phyloP scores from a whole-genome alignment of 2,888 invertebrate genomes.

The Sinohyriopsis cumingii region DNA sequence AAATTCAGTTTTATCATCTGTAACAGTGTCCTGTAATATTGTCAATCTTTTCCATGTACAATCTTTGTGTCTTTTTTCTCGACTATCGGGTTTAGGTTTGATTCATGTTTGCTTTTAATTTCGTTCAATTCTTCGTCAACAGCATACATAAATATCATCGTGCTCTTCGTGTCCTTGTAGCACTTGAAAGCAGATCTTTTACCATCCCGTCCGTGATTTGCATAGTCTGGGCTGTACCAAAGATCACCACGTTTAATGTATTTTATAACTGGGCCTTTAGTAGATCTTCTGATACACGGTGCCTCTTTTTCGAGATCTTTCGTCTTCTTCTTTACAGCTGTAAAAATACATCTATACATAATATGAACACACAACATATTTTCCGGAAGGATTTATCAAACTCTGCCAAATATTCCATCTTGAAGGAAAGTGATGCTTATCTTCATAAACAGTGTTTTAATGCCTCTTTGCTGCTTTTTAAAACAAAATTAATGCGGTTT shows the following conservation, averaged over 20 bases:
- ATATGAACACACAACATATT: too few species aligned
- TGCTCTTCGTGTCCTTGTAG: slow-evolving; percentile 3
- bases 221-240: slow-evolving; percentile 12
- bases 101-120: slow-evolving; percentile 10
- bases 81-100: neutral
- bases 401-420: too few species aligned
- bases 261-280: neutral
- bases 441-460: too few species aligned
- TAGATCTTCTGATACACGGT: neutral
- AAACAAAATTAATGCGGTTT: too few species aligned
- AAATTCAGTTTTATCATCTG: too few species aligned
- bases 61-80: slow-evolving; percentile 5
- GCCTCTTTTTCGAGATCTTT: slow-evolving; percentile 3
- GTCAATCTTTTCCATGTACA: neutral
- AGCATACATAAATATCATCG: slow-evolving; percentile 2
- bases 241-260: slow-evolving; percentile 10
- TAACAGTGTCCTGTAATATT: too few species aligned
- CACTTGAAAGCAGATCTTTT: slow-evolving; percentile 6
- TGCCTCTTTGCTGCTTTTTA: too few species aligned
- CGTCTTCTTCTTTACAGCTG: slow-evolving; percentile 4
- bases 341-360: neutral
- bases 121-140: slow-evolving; percentile 3
- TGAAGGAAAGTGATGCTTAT: too few species aligned
- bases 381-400: too few species aligned
- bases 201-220: slow-evolving; percentile 1